A percentile compares a stretch with the other conserved stretches of the same genome.
Conservation (phyloP, 2,797 vertebrate genomes). For the Diplodus puntazzo region DNA sequence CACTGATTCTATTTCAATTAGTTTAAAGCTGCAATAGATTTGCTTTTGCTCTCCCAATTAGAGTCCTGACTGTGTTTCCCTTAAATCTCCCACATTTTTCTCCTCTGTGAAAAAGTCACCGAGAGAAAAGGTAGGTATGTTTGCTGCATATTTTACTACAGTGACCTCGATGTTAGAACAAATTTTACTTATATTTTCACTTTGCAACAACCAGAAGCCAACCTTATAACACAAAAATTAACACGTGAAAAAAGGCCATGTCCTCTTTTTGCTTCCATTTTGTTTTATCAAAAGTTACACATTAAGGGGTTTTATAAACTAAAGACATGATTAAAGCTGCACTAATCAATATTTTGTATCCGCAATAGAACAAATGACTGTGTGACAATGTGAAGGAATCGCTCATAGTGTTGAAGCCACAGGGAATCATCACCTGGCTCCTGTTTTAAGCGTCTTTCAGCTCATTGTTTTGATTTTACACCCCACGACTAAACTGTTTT, state of each 20-base stretch:
- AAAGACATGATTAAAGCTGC: too few species aligned
- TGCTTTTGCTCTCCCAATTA: slow-evolving; percentile 24
- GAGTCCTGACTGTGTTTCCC: slow-evolving; percentile 17
- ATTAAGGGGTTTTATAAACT: too few species aligned
- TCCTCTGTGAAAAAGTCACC: background rate
- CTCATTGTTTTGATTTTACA: slow-evolving; percentile 2
- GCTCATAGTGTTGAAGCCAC: too few species aligned
- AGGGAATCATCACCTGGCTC: background rate
- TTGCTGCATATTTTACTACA: background rate
- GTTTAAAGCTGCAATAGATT: slow-evolving; percentile 36
- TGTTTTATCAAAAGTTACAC: background rate
- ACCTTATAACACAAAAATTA: too few species aligned
- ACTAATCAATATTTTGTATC: too few species aligned
- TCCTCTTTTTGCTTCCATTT: background rate
- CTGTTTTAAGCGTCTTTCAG: background rate
- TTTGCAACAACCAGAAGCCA: background rate
- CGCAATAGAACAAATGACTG: too few species aligned
- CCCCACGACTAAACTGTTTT: too few species aligned
- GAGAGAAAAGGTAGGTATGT: background rate
- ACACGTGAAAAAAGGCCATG: background rate
- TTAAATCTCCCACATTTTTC: slow-evolving; percentile 26
- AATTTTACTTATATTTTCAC: background rate
- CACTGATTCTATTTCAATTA: slow-evolving; percentile 55
- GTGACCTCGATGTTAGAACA: background rate
- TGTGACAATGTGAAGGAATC: too few species aligned